Conservation (phyloP, 2,797 vertebrate genomes). For the Stomatorhinus walkeri region DNA sequence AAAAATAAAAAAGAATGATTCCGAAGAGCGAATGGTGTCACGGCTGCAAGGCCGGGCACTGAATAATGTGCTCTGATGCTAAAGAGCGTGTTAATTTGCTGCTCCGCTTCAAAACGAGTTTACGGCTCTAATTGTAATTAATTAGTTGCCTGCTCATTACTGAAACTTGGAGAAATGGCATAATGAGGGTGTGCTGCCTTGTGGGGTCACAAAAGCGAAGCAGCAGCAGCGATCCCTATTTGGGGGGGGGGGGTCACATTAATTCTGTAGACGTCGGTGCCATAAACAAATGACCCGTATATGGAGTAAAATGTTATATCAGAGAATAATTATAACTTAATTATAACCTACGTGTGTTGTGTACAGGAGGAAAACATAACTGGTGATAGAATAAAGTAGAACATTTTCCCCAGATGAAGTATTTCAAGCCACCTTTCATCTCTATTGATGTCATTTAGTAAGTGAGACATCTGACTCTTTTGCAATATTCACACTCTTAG, state of each 20-base stretch:
- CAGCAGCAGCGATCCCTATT: conserved; percentile 48
- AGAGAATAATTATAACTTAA: conserved; percentile 46
- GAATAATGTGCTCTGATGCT: neutral
- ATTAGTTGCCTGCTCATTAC: conserved; percentile 42
- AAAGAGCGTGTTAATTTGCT: neutral
- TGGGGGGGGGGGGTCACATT: conserved; percentile 47
- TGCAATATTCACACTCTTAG: conserved; percentile 1
- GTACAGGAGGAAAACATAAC: conserved; percentile 31
- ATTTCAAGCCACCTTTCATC: neutral
- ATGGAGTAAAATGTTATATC: conserved; percentile 53
- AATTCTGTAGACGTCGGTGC: conserved; percentile 58
- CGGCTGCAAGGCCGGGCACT: neutral
- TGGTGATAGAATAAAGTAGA: neutral
- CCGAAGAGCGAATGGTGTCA: neutral
- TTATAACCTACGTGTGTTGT: conserved; percentile 43
- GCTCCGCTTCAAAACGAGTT: neutral
- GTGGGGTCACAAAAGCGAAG: conserved; percentile 55
- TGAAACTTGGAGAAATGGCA: conserved; percentile 48
- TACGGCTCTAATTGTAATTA: conserved; percentile 40
- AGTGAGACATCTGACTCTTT: neutral
- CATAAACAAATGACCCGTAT: conserved; percentile 52
- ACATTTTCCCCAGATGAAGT: neutral
- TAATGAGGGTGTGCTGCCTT: conserved; percentile 39
- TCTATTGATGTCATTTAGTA: neutral
- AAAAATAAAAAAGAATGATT: neutral